Conservation (phyloP, 92 coral and sea anemone species). For the Metridium senile region DNA sequence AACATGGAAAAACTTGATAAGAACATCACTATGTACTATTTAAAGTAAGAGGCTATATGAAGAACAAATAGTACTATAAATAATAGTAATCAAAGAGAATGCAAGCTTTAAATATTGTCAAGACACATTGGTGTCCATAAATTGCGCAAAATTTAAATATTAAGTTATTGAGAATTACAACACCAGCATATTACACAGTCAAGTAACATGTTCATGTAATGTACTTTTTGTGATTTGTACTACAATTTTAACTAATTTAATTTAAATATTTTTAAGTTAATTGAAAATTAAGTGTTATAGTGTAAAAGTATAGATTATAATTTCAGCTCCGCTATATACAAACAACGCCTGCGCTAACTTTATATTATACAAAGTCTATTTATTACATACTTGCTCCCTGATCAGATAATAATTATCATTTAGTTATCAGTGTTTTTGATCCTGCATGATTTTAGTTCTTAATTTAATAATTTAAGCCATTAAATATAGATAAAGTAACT, state of each 20-base stretch:
- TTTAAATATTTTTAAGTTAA: background rate
- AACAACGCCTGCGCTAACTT: constrained; percentile 18
- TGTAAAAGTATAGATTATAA: no score
- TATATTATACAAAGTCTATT: constrained; percentile 1
- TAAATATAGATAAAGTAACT: no score
- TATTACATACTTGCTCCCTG: constrained; percentile 18
- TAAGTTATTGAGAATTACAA: background rate
- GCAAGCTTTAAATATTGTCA: background rate
- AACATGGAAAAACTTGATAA: constrained; percentile 13
- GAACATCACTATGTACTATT: background rate
- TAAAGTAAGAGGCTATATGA: no score
- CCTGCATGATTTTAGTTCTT: background rate
- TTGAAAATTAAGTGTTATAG: no score
- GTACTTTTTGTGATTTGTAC: no score
- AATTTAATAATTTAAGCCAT: background rate
- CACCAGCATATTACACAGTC: background rate
- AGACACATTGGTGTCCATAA: background rate
- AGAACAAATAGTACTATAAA: no score
- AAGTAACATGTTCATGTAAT: background rate
- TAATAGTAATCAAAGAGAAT: no score
- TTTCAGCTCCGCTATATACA: background rate
- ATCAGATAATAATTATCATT: background rate
- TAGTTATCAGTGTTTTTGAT: background rate
- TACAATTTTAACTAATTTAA: no score
- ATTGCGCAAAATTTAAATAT: background rate